phyloP scores from a whole-genome alignment of 30 jellyfish, hydroid and myxozoan genomes.

The Aurelia aurita region DNA sequence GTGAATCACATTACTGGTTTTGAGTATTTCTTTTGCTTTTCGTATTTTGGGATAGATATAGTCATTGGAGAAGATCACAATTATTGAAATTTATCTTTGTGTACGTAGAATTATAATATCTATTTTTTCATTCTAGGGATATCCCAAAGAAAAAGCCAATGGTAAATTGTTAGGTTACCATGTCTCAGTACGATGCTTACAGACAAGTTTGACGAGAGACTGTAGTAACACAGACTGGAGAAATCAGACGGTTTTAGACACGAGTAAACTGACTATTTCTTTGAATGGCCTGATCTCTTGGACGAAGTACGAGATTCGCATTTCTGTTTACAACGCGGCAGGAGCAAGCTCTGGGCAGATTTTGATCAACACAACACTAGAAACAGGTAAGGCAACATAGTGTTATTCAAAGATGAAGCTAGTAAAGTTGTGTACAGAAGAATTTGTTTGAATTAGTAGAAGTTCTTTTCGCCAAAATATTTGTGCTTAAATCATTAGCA shows the following conservation, averaged over 20 bases:
- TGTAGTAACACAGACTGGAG: neutral
- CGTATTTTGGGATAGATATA: too few relatives aligned
- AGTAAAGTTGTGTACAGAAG: too few relatives aligned
- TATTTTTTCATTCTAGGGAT: too few relatives aligned
- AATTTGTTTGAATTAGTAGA: too few relatives aligned
- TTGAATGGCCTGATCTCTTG: conserved; percentile 41
- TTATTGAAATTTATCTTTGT: too few relatives aligned
- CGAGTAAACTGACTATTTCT: neutral
- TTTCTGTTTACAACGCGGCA: conserved; percentile 46
- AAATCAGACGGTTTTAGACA: neutral
- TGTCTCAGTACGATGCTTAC: conserved; percentile 30
- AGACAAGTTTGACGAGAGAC: conserved; percentile 40
- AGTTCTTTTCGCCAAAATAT: too few relatives aligned
- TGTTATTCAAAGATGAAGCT: neutral
- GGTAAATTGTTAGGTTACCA: conserved; percentile 44
- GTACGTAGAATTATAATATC: too few relatives aligned
- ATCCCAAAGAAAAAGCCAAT: conserved; percentile 8
- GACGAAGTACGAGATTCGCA: conserved; percentile 48
- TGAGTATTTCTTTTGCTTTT: too few relatives aligned
- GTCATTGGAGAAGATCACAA: too few relatives aligned
- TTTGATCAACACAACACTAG: conserved; percentile 11
- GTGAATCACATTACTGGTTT: too few relatives aligned
- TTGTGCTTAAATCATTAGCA: too few relatives aligned
- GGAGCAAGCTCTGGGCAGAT: conserved; percentile 35
- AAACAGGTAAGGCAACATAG: conserved; percentile 38